These are phyloP conservation scores for Streptopelia turtur DNA, from an alignment of 2,797 vertebrate genomes.

Conservation along the genomic window DNA sequence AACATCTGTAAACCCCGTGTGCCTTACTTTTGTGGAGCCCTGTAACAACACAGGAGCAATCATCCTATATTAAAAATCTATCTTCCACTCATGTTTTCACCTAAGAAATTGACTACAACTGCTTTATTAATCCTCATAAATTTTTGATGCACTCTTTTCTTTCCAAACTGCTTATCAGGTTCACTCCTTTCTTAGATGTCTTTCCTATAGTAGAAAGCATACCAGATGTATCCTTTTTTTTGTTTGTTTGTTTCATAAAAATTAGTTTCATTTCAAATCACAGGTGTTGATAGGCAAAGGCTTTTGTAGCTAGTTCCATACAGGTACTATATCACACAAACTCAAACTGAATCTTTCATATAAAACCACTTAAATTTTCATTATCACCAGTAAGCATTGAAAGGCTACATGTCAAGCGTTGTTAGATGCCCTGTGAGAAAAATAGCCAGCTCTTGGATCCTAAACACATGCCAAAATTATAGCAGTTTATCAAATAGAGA, in stretches of 20 bases:
- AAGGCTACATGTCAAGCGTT: background rate
- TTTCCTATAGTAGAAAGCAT: background rate
- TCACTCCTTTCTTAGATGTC: background rate
- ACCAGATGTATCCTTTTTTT: background rate
- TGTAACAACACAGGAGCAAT: accelerated
- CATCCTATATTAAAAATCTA: background rate
- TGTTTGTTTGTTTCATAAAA: background rate
- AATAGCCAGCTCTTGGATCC: background rate
- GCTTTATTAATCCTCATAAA: background rate
- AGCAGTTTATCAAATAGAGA: background rate
- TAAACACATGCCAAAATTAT: background rate
- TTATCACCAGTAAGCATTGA: background rate
- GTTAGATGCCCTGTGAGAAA: background rate
- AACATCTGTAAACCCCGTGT: accelerated
- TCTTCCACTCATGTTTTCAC: background rate
- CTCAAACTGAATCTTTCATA: background rate
- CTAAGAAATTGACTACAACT: background rate
- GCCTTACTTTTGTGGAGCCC: background rate
- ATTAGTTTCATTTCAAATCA: background rate
- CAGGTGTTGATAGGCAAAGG: background rate
- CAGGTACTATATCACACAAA: background rate
- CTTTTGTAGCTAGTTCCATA: background rate
- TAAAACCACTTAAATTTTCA: background rate
- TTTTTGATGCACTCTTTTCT: background rate
- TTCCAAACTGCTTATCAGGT: background rate